phyloP scores from a whole-genome alignment of 2,797 vertebrate species.

The Chrosomus eos region DNA sequence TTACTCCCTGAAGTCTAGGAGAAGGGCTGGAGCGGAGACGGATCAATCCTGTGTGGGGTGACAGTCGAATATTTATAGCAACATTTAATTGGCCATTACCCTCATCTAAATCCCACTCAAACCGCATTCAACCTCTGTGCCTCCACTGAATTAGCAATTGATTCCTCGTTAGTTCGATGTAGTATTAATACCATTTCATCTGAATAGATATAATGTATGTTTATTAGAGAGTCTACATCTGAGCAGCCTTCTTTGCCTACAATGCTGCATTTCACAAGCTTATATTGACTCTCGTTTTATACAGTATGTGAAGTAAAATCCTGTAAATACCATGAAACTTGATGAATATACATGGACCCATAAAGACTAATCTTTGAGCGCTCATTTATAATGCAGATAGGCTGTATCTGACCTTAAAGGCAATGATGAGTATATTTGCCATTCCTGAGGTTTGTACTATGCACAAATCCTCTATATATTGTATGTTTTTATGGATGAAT shows the following conservation, averaged over 20 bases:
- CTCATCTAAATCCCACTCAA: slow-evolving; percentile 21
- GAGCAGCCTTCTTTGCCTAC: not conserved
- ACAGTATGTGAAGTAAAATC: not conserved
- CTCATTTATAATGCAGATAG: slow-evolving; percentile 18
- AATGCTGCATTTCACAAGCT: not conserved
- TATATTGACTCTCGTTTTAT: too few relatives aligned
- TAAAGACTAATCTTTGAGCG: not conserved
- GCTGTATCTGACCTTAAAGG: slow-evolving; percentile 25
- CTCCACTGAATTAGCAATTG: slow-evolving; percentile 31
- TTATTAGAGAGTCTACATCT: slow-evolving; percentile 12
- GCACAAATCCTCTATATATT: not conserved
- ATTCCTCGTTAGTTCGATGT: slow-evolving; percentile 36
- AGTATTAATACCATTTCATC: slow-evolving; percentile 32
- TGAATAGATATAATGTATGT: slow-evolving; percentile 36
- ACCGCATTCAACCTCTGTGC: slow-evolving; percentile 9
- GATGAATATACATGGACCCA: not conserved
- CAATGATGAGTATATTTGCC: slow-evolving; percentile 24
- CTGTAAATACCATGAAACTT: not conserved
- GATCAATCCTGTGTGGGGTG: slow-evolving; percentile 80
- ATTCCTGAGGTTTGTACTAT: slow-evolving; percentile 2
- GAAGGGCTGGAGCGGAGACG: slow-evolving; percentile 85
- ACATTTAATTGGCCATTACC: slow-evolving; percentile 16
- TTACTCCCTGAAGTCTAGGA: slow-evolving; percentile 86
- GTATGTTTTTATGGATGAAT: slow-evolving; percentile 26
- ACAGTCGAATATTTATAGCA: slow-evolving; percentile 45